Base-by-base conservation (phyloP, 2,888 invertebrate genomes). In the Calliphora vomitoria region DNA sequence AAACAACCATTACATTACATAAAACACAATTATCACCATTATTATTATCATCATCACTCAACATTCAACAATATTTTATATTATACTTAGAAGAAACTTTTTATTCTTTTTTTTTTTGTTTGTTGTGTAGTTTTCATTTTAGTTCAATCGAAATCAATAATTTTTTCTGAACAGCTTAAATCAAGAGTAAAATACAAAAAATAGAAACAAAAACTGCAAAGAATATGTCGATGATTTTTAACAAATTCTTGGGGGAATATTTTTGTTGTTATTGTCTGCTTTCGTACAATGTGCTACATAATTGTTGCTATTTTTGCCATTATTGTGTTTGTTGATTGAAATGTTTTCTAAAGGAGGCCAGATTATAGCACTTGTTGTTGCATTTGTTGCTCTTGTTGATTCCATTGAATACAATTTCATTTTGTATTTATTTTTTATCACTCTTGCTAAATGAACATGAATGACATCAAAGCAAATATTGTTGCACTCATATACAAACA, bases 341-440 rank as follows among this genome's bases (percentile, higher is more conserved):
- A 50, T 60, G 11, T 18, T n/a, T n/a, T 55, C 55, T 18, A 72
- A 72, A 66, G 53, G 64, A 66, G 81, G 64, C 44, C 64, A 55
- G 72, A 81, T 81, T 81, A 64, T 64, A 44, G 47, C 64, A 82
- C 72, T 82, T 82, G 74, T 82, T 82, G 66, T 72, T 41, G 13
- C 20, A 25, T 25, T 25, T 58, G 44, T 31, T 31, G 6, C 20
- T 2, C 11, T 72, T 74, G 5, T 76, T 82, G 20, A 38, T 58
- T 58, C 15, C 47, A 60, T 60, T 75, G 25, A 62, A 82, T 74
- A 18, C 35, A 74, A 47, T 58, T 75, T 68, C 38, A 74, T 53
- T 35, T 64, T 66, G 20, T 41, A 72, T 41, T 60, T 74, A n/a
- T 4, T 20, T 66, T 68, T 13, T 10, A 38, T 58, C 62, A 62